phyloP scores from a whole-genome alignment of 1,140 invertebrate genomes.

The Vollenhovia emeryi region DNA sequence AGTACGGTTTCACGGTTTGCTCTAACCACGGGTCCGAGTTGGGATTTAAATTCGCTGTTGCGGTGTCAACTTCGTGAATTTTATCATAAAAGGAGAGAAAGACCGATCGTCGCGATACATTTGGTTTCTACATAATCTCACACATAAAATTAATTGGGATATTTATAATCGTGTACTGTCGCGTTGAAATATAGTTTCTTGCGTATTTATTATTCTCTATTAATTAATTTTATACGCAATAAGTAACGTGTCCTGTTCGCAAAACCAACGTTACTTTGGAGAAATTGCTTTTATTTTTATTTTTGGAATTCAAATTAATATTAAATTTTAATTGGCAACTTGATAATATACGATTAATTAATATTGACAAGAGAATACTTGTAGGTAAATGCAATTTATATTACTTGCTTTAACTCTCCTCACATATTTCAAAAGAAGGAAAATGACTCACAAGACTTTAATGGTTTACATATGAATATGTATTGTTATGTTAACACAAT shows the following conservation, averaged over 20 bases:
- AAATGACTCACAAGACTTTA: not conserved
- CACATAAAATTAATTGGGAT: not conserved
- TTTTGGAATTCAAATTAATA: too few species aligned
- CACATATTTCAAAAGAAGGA: not conserved
- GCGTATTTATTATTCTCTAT: not conserved
- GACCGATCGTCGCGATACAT: not conserved
- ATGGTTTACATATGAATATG: not conserved
- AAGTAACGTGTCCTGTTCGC: not conserved
- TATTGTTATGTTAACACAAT: not conserved
- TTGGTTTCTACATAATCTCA: slow-evolving; percentile 25
- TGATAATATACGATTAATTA: not conserved
- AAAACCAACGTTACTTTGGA: not conserved
- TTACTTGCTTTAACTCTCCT: not conserved
- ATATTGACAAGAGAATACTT: not conserved
- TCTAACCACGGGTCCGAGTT: not conserved
- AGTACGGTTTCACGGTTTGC: slow-evolving; percentile 60
- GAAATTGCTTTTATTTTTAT: not conserved
- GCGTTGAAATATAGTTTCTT: not conserved
- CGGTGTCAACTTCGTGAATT: slow-evolving; percentile 10
- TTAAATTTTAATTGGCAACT: not conserved
- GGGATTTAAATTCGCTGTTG: slow-evolving; percentile 36
- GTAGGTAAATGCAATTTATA: too few species aligned
- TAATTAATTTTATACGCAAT: not conserved
- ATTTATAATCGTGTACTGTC: not conserved
- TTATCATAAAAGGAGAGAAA: slow-evolving; percentile 23